Evolutionary conservation across 2,113 vertebrate species (phyloP).

Genomic region (cat (Felis catus)): DNA sequence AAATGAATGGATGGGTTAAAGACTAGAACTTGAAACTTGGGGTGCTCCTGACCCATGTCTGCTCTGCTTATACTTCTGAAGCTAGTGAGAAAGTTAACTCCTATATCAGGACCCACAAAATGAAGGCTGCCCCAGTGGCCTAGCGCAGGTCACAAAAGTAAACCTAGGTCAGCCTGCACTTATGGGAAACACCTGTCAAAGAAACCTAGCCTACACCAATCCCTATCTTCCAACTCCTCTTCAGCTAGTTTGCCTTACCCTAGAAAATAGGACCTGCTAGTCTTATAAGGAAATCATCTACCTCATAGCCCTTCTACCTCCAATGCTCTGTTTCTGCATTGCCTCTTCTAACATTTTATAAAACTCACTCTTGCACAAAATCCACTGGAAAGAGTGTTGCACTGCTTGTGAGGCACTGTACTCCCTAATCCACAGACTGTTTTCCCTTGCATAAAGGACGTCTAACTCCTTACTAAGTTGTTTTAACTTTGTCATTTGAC

Average conservation of each 20-base stretch:
- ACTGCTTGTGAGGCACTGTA: background rate
- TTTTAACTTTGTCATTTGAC: background rate
- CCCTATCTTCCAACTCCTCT: background rate
- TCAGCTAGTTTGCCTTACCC: background rate
- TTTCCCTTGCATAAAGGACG: background rate
- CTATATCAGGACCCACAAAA: background rate
- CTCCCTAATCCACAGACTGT: background rate
- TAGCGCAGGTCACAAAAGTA: background rate
- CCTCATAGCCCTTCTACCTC: background rate
- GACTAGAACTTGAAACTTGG: background rate
- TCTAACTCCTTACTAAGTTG: background rate
- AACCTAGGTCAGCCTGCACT: background rate
- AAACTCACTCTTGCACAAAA: background rate
- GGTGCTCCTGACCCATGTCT: background rate
- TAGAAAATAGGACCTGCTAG: background rate
- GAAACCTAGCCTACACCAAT: background rate
- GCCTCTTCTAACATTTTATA: background rate
- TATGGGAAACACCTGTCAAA: background rate
- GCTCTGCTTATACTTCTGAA: background rate
- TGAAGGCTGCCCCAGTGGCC: background rate
- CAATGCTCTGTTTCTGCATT: background rate
- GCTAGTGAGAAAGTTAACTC: background rate
- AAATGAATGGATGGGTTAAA: background rate
- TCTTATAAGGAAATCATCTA: background rate
- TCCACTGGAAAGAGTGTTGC: background rate